Base-by-base conservation (phyloP, 2,888 invertebrate species). In the Meghimatium bilineatum region DNA sequence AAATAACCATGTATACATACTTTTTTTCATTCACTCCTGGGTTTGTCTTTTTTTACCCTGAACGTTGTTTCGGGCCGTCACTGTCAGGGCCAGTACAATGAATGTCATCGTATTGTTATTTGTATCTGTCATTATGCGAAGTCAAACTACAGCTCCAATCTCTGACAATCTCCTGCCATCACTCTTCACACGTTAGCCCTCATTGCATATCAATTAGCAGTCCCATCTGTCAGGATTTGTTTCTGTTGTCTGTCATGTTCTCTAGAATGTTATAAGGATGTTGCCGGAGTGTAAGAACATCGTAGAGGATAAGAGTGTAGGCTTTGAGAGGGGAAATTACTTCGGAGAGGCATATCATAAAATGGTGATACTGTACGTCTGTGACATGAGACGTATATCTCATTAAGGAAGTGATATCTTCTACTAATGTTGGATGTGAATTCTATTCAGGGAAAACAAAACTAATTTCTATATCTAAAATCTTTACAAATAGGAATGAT, bases 211-310 rank as follows among this genome's bases (percentile, higher is more conserved):
- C 69, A 69, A 69, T 69, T 69, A 69, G 69, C 34, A 5, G 38
- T 8, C 10, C 69, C 69, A 69, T 69, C 69, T 69, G 23, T 69
- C 69, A 69, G 69, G 23, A 32, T 69, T 36, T 34, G n/a, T 66
- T 66, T 2, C 17, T 29, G 63, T 66, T 29, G n/a, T 66, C n/a
- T 3, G n/a, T 36, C 10, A 14, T 56, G 17, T 56, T n/a, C 56
- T 23, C 56, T 56, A 20, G 17, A 8, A 56, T 56, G 56, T 56
- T 20, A 14, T 23, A 23, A 6, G 17, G 56, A 56, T 56, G 8
- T 56, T 56, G 56, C 3, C 8, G 3, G 6, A 14, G 14, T 56
- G 56, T 17, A 56, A 20, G 2, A 56, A 56, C 56, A 17, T 20
- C 56, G 20, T 10, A 56, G 56, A 56, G 3, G 17, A 23, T 20